Percentiles rank a stretch among this genome's conserved stretches.
Evolutionary conservation across 2,888 invertebrate species (phyloP).

Genomic region (Ptilodon capucinus): DNA sequence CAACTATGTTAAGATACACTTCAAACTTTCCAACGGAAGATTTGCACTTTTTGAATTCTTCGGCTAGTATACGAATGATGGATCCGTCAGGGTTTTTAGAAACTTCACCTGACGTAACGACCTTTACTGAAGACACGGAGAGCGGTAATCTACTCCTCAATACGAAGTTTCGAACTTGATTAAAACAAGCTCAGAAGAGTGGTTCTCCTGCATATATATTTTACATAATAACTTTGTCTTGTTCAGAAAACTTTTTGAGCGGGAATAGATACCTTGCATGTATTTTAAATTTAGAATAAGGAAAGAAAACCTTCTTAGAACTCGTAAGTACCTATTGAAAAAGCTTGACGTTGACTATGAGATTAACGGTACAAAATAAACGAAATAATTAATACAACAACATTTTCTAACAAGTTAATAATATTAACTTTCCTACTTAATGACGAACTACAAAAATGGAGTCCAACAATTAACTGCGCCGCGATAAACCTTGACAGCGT

Average conservation of each 20-base stretch:
- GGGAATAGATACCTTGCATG: not conserved
- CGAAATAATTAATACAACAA: too few relatives aligned
- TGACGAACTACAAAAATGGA: not conserved
- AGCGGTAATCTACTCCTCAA: not conserved
- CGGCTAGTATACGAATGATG: constrained; percentile 12
- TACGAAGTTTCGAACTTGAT: not conserved
- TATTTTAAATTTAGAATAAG: not conserved
- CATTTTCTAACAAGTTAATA: not conserved
- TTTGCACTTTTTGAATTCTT: constrained; percentile 51
- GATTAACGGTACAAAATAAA: too few relatives aligned
- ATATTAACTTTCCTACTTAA: not conserved
- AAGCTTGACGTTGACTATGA: too few relatives aligned
- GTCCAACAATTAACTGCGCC: not conserved
- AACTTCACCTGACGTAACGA: not conserved
- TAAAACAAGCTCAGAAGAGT: not conserved
- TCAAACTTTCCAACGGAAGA: constrained; percentile 43
- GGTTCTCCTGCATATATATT: not conserved
- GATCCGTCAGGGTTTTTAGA: not conserved
- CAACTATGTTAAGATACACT: constrained; percentile 53
- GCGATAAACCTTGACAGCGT: not conserved
- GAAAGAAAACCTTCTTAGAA: not conserved
- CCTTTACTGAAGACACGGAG: not conserved
- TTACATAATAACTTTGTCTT: not conserved
- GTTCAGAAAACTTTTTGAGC: not conserved
- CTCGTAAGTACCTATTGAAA: too few relatives aligned